Base-by-base conservation (phyloP, 2,797 vertebrate species). In the Tauraco hartlaubi region DNA sequence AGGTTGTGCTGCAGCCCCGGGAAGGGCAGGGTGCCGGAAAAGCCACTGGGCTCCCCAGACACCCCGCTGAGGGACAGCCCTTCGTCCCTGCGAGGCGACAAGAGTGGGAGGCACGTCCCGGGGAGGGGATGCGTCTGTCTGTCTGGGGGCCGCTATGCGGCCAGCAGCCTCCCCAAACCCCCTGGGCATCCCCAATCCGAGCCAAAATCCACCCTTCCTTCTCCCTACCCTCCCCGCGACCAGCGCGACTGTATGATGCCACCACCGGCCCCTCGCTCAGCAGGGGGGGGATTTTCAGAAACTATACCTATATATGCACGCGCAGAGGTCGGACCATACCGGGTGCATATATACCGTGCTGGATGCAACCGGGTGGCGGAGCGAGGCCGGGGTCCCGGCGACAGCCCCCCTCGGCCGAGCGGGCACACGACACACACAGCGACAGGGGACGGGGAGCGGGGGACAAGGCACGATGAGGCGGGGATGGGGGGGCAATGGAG, bases 301-400 rank as follows among this genome's bases (percentile, higher is more conserved):
- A 97, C 97, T 92, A 98, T 97, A 98, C 33, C 88, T 97, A 96
- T 97, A 96, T 98, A 98, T 98, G 98, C 96, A 97, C 97, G 23
- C 7, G 84, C 95, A 92, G 97, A 94, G 87, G 74, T 37, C 14
- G 7, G 74, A 92, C 94, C 43, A 21, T 17, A 33, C 82, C 41
- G 90, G 89, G 94, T 96, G 95, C 51, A 88, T 91, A 95, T 96
- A 98, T 96, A 97, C 62, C 3, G 67, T 81, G 96, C 94, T 82
- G 97, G 95, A 96, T 48, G 77, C 88, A 88, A 93, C 85, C 37
- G 28, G 87, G 93, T 62, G 91, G 93, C 49, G 5, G 56, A 22
- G 78, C 15, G 26, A 76, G 89, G 76, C 92, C 10, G 44, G 90
- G 93, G 67, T 68, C 54, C 86, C n/a, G 41, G 89, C 22, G 21